Base-by-base conservation (phyloP, 2,113 vertebrate species). In the Narcine bancroftii region DNA sequence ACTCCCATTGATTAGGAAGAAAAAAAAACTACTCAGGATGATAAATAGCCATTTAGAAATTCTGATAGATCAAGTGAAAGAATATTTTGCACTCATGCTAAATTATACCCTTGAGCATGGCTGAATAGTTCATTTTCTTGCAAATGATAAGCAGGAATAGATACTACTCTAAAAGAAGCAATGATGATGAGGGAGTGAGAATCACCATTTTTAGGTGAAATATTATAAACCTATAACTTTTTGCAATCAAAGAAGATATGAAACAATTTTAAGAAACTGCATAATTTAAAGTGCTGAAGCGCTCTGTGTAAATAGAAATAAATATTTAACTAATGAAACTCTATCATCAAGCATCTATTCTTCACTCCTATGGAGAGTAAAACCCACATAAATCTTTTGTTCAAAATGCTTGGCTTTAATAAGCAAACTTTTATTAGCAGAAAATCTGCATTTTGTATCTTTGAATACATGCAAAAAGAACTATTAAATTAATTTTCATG, bases 401-500 rank as follows among this genome's bases (percentile, higher is more conserved):
- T n/a, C 13, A 36, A 33, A 85, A 85, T 15, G 53, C 36, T 33
- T 36, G 19, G 2, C 7, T 60, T 85, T 60, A 36, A 60, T 60
- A 5, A 85, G 6, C 50, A 87, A 36, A n/a, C 33, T 53, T 36
- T 60, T 24, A 60, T 60, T 60, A 36, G 33, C 53, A 21, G n/a
- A 19, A 63, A 87, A 87, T 87, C 53, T 87, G 50, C 15, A 1
- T 0, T 60, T 60, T 56, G 13, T n/a, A 87, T 87, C 81, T 60
- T 60, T 36, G n/a, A 36, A 87, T 87, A 60, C 3, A 75, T 85
- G 60, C 53, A 60, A 87, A n/a, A 87, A n/a, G 79, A 60, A 36
- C 53, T 83, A 21, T 87, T 87, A 60, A 87, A 87, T 87, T 87
- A 87, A 87, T 36, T 69, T 69, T 69, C 89, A 91, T 69, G 19